A percentile compares a stretch with the other conserved stretches of the same genome.
phyloP scores from a whole-genome alignment of 2,113 vertebrate genomes.

The Actenoides lindsayi region DNA sequence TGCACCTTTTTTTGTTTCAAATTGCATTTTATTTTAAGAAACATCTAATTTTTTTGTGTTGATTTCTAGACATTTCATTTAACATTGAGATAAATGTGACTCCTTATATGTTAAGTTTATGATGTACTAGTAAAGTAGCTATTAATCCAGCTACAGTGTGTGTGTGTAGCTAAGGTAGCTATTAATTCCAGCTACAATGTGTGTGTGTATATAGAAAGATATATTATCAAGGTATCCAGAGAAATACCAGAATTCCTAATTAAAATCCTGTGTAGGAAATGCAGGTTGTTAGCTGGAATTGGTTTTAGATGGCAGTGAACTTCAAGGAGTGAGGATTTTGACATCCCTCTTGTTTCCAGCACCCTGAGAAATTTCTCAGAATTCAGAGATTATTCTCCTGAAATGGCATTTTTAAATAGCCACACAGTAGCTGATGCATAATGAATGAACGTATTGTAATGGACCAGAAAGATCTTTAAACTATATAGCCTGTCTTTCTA shows the following conservation, averaged over 20 bases:
- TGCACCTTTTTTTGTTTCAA: not conserved
- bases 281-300: not conserved
- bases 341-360: not conserved
- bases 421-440: slow-evolving; percentile 9
- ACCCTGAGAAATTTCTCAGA: not conserved
- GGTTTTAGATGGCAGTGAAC: not conserved
- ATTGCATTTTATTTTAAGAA: not conserved
- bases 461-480: not conserved
- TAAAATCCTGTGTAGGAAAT: not conserved
- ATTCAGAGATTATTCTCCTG: not conserved
- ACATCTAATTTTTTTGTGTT: not conserved
- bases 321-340: not conserved
- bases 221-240: not conserved
- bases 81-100: not conserved
- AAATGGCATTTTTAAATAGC: slow-evolving; percentile 24
- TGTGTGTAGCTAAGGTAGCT: not conserved
- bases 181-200: not conserved
- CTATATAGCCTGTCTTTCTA: not conserved
- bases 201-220: not conserved
- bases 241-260: not conserved
- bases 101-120: not conserved
- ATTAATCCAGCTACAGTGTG: not conserved
- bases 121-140: not conserved
- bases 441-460: not conserved
- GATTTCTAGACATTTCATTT: not conserved